Base-by-base conservation (phyloP, 2,797 vertebrate genomes). In the Brotula barbata region DNA sequence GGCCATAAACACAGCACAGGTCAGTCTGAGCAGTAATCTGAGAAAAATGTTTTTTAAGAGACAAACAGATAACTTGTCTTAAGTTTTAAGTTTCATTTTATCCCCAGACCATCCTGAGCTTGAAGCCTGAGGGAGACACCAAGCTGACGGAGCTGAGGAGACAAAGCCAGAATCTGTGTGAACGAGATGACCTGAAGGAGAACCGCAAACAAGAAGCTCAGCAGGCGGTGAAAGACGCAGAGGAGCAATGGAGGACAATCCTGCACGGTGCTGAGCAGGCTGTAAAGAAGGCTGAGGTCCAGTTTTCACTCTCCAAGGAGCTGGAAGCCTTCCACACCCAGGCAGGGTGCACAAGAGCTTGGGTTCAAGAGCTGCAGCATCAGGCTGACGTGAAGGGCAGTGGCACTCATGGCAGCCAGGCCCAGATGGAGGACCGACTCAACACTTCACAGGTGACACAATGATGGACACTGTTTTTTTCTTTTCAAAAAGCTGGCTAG, bases 1-100 rank as follows among this genome's bases (percentile, higher is more conserved):
- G 77, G 84, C 72, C 34, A 86, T 90, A 20, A 76, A 67, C 56
- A 86, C 78, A 12, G 85, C 92, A 39, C 92, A 94, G 94, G 96
- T 97, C 48, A 61, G 82, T 57, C 7, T 17, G 3, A 57, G 5
- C 6, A 28, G 25, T 4, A 28, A 28, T 28, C 13, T 36, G 34
- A 36, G 1, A 43, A 13, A 39, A 19, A n/a, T 5, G 13, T 15
- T n/a, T 39, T 15, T 7, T 7, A 28, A 28, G 25, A 28, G 25
- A 33, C 31, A 33, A 33, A 28, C 6, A 33, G 31, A 28, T 28
- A 28, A 28, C 25, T 28, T 28, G 25, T 28, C 6, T 6, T 33
- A 11, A 36, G 34, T 5, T 11, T 36, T 36, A 6, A 3, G 34
- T 36, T 39, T 39, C n/a, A 1, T 37, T 22, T 41, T 57, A 10